These are phyloP conservation scores for Pachymerium ferrugineum DNA, from an alignment of 2,888 invertebrate genomes.

Conservation along the genomic window DNA sequence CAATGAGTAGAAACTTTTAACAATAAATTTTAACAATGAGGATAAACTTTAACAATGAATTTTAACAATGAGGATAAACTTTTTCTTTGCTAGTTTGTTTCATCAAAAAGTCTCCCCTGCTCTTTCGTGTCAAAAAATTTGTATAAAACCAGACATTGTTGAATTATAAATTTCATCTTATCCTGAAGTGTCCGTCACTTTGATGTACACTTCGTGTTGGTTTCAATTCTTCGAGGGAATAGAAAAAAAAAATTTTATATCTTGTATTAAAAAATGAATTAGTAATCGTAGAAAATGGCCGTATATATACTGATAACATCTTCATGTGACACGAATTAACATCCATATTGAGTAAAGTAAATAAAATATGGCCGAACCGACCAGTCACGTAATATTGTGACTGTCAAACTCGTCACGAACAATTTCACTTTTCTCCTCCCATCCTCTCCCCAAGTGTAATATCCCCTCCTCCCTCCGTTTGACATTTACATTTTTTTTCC, in stretches of 20 bases:
- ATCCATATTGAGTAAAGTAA: constrained; percentile 8
- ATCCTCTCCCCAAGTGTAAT: too few species aligned
- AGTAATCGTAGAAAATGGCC: constrained; percentile 6
- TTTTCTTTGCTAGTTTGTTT: too few species aligned
- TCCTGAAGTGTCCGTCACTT: not conserved
- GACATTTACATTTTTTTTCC: not conserved
- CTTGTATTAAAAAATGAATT: not conserved
- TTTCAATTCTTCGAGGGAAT: not conserved
- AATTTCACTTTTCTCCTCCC: not conserved
- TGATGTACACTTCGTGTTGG: not conserved
- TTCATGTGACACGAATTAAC: constrained; percentile 20
- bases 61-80: too few species aligned
- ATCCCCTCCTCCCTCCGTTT: too few species aligned
- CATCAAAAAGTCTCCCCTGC: not conserved
- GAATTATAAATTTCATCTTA: not conserved
- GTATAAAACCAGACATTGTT: not conserved
- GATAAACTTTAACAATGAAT: too few species aligned
- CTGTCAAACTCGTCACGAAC: constrained; percentile 17
- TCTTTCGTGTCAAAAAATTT: not conserved
- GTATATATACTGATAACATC: not conserved
- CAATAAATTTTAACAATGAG: too few species aligned
- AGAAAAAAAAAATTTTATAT: too few species aligned
- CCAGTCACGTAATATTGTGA: constrained; percentile 5
- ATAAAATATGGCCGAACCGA: constrained; percentile 16
- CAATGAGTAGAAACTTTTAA: too few species aligned